Evolutionary conservation across 1,140 invertebrate species (phyloP).

Genomic region (Alviniconcha marisindica): DNA sequence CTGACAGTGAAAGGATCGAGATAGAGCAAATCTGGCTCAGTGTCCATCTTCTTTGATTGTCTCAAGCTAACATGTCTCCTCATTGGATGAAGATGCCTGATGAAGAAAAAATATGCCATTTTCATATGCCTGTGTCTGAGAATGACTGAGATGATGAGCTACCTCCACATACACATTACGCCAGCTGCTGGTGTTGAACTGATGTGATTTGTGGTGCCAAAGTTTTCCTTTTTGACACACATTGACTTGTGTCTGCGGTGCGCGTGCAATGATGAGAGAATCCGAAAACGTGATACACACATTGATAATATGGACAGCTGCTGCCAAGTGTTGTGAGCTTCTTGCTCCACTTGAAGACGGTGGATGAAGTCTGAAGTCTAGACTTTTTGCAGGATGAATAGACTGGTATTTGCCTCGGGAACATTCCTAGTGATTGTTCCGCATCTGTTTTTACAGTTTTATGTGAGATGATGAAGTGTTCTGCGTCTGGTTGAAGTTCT

Average conservation of each 20-base stretch:
- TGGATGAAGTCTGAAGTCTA: background rate
- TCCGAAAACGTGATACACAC: too few relatives aligned
- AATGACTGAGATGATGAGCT: conserved; percentile 6
- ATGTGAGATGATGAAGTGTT: background rate
- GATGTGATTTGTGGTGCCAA: conserved; percentile 7
- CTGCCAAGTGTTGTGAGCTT: too few relatives aligned
- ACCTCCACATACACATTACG: background rate
- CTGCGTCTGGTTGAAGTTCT: background rate
- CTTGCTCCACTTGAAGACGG: too few relatives aligned
- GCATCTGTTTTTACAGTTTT: background rate
- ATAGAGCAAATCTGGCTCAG: too few relatives aligned
- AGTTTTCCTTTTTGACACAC: background rate
- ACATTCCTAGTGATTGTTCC: conserved; percentile 20
- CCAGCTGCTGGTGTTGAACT: background rate
- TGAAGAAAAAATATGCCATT: background rate
- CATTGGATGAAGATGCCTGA: too few relatives aligned
- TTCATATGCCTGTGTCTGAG: background rate
- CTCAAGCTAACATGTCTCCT: conserved; percentile 18
- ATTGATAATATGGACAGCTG: too few relatives aligned
- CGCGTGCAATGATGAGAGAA: too few relatives aligned
- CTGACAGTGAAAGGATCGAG: too few relatives aligned
- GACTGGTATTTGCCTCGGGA: background rate
- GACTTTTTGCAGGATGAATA: too few relatives aligned
- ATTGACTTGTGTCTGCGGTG: background rate
- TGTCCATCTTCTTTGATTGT: background rate